Percentiles rank a stretch among this genome's conserved stretches.
Conservation (phyloP, 30 jellyfish, hydroid and myxozoan species). For the Hydractinia symbiolongicarpus region DNA sequence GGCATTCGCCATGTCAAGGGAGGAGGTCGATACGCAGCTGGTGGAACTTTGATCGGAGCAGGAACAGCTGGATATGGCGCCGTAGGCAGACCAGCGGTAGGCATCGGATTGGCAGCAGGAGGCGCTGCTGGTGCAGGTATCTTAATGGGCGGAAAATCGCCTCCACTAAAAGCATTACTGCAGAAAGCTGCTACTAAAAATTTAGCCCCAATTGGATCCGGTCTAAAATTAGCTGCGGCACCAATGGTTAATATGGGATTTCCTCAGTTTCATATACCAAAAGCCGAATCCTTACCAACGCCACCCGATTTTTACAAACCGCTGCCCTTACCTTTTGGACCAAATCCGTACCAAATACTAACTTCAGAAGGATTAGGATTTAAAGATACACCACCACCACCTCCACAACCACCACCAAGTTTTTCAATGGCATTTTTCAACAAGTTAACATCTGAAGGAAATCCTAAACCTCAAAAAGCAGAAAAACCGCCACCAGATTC, state of each 20-base stretch:
- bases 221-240: not conserved
- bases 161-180: slow-evolving; percentile 5
- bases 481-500: slow-evolving; percentile 17
- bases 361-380: slow-evolving; percentile 12
- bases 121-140: slow-evolving; percentile 26
- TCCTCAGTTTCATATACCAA: slow-evolving; percentile 8
- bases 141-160: slow-evolving; percentile 5
- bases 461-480: not conserved
- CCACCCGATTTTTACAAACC: not conserved
- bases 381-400: slow-evolving; percentile 5
- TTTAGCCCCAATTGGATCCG: not conserved
- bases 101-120: slow-evolving; percentile 26
- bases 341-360: slow-evolving; percentile 4
- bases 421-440: not conserved
- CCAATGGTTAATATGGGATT: not conserved
- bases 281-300: not conserved
- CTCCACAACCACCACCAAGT: slow-evolving; percentile 2
- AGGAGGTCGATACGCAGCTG: slow-evolving; percentile 22
- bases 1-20: not conserved
- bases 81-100: slow-evolving; percentile 17
- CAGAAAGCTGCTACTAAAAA: not conserved
- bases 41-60: slow-evolving; percentile 21
- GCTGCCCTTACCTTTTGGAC: not conserved
- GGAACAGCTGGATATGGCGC: slow-evolving; percentile 25
- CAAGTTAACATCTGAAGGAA: slow-evolving; percentile 9